Conservation (phyloP, 2,888 invertebrate genomes). For the Bursaphelenchus okinawaensis region DNA sequence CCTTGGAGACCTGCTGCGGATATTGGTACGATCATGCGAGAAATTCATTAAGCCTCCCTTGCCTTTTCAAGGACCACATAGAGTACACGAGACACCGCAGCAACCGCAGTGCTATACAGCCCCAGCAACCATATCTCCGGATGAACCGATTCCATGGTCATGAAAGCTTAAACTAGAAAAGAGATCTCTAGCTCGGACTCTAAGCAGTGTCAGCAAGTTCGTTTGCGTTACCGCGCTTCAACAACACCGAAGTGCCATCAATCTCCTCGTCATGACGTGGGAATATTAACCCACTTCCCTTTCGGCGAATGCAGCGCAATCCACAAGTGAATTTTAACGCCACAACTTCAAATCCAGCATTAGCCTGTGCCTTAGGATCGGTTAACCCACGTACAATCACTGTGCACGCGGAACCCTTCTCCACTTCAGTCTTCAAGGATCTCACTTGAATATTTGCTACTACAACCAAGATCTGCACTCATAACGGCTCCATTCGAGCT, state of each 20-base stretch:
- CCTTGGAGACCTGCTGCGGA: conserved; percentile 74
- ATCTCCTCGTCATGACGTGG: conserved; percentile 34
- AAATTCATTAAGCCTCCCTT: conserved; percentile 59
- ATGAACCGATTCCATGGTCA: conserved; percentile 60
- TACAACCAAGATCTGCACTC: conserved; percentile 68
- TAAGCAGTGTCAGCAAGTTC: conserved; percentile 58
- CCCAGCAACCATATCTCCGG: conserved; percentile 60
- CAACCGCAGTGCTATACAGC: conserved; percentile 60
- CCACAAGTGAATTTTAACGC: conserved; percentile 12
- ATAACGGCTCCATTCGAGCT: conserved; percentile 62
- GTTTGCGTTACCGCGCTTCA: conserved; percentile 58
- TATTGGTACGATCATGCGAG: conserved; percentile 67
- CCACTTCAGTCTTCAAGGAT: conserved; percentile 62
- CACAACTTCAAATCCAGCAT: conserved; percentile 32
- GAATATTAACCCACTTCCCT: conserved; percentile 59
- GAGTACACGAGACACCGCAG: conserved; percentile 57
- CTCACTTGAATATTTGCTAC: conserved; percentile 70
- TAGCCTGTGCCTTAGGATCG: conserved; percentile 56
- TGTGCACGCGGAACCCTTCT: conserved; percentile 66
- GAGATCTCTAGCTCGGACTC: conserved; percentile 60
- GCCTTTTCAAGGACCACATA: conserved; percentile 60
- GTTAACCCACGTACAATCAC: conserved; percentile 60
- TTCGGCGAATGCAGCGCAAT: conserved; percentile 40
- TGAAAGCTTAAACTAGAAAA: conserved; percentile 57
- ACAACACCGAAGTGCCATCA: conserved; percentile 2